These are phyloP conservation scores for Drosophila sordidapex DNA, from an alignment of 2,888 invertebrate species.

Conservation along the genomic window DNA sequence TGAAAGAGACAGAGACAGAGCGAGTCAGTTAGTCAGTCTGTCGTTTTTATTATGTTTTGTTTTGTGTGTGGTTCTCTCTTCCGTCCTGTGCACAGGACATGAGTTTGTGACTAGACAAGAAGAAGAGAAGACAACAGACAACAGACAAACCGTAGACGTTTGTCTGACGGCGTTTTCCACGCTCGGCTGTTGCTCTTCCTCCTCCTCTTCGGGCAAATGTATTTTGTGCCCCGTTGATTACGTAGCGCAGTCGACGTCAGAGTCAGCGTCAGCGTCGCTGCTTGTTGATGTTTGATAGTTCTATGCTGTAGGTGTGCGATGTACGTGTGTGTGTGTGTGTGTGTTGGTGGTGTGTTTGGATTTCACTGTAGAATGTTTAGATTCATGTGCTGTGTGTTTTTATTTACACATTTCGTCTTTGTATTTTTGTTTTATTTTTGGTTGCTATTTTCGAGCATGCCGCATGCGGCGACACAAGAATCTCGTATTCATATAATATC, in stretches of 20 bases:
- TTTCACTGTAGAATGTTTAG: conserved; percentile 61
- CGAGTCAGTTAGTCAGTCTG: conserved; percentile 31
- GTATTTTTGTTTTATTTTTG: conserved; percentile 24
- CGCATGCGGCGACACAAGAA: conserved; percentile 12
- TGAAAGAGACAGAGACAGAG: conserved; percentile 7
- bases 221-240: conserved; percentile 45
- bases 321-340: conserved; percentile 17
- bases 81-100: conserved; percentile 30
- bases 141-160: conserved; percentile 57
- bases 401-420: conserved; percentile 57
- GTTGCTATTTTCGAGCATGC: conserved; percentile 48
- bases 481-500: conserved; percentile 29
- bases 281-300: conserved; percentile 63
- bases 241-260: conserved; percentile 51
- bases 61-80: conserved; percentile 1
- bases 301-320: conserved; percentile 19
- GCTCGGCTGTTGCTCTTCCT: conserved; percentile 37
- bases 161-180: conserved; percentile 40
- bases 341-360: conserved; percentile 51
- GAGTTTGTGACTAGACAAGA: conserved; percentile 14
- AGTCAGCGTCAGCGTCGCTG: conserved; percentile 28
- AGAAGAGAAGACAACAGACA: conserved; percentile 9
- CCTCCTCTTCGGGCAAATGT: conserved; percentile 32
- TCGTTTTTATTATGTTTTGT: conserved; percentile 4
- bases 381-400: conserved; percentile 61